Base-by-base conservation (phyloP, 2,888 invertebrate genomes). In the Masnerella sp. region DNA sequence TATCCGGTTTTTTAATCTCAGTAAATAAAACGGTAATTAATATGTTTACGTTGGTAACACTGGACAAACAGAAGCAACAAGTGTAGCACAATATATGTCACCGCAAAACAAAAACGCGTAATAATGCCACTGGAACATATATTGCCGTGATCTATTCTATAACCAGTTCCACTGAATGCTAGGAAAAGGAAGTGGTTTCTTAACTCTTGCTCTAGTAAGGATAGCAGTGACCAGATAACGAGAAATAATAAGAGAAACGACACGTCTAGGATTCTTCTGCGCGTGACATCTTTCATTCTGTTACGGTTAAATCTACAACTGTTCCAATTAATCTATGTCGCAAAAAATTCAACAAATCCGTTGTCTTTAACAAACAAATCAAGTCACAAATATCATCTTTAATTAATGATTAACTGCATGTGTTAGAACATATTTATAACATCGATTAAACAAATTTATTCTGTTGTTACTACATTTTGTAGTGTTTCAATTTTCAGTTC, bases 211-310 rank as follows among this genome's bases (percentile, higher is more conserved):
- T 14, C 22, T 28, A 62, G 61, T 62, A 54, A 54, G 36, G 52
- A 69, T 54, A n/a, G n/a, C n/a, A 54, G 40, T 32, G 18, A 42
- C 28, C 56, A 54, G 69, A 69, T 56, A 54, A 64, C 56, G 49
- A 64, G 70, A 47, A 49, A 51, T 59, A 51, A 58, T 58, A 58
- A 32, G 64, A 64, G 70, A 47, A 49, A 51, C 64, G 58, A 58
- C 58, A 58, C 22, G 64, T 11, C 45, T 18, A 49, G 43, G 45
- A 71, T 58, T 58, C 64, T 52, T 38, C 59, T 52, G 58, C 58
- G 71, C 64, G 59, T 62, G 58, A 71, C 71, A 71, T 71, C 71
- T 51, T 71, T 71, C 64, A 64, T 38, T 64, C 52, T 58, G 52
- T 64, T 71, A 71, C 71, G 58, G 71, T 71, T 51, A 71, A 52